Evolutionary conservation across 2,797 vertebrate species (phyloP).

Genomic region (Ptychadena robeensis): DNA sequence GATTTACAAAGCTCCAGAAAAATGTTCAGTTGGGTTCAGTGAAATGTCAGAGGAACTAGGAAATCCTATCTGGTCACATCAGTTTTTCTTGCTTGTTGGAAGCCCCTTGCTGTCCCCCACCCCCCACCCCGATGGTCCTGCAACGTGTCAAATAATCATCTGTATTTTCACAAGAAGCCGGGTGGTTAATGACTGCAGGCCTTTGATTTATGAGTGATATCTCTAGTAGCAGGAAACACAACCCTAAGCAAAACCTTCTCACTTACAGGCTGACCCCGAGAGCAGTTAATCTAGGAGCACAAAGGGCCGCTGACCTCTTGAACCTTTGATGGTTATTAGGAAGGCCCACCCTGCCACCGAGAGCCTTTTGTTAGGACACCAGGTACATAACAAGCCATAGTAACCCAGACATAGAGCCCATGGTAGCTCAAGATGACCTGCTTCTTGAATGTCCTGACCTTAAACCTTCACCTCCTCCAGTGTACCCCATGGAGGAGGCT

Average conservation of each 20-base stretch:
- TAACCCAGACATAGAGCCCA: constrained; percentile 65
- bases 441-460: constrained; percentile 80
- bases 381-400: constrained; percentile 78
- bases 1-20: neutral
- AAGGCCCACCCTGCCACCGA: constrained; percentile 75
- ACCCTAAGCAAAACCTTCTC: constrained; percentile 78
- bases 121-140: neutral
- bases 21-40: neutral
- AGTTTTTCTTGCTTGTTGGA: constrained; percentile 1
- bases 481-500: constrained; percentile 72
- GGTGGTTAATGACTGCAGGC: constrained; percentile 71
- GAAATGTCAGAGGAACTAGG: neutral
- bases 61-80: neutral
- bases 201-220: constrained; percentile 84
- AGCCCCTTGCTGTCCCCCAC: constrained; percentile 7
- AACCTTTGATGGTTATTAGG: constrained; percentile 85
- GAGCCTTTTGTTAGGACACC: constrained; percentile 82
- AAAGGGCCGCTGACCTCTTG: constrained; percentile 78
- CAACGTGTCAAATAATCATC: constrained; percentile 40
- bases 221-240: constrained; percentile 79
- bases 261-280: constrained; percentile 75
- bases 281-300: constrained; percentile 82
- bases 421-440: constrained; percentile 72
- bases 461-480: constrained; percentile 74
- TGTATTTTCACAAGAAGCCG: constrained; percentile 62